phyloP scores from a whole-genome alignment of 35 echinoderm and acorn worm species.

The Stichopus chloronotus region DNA sequence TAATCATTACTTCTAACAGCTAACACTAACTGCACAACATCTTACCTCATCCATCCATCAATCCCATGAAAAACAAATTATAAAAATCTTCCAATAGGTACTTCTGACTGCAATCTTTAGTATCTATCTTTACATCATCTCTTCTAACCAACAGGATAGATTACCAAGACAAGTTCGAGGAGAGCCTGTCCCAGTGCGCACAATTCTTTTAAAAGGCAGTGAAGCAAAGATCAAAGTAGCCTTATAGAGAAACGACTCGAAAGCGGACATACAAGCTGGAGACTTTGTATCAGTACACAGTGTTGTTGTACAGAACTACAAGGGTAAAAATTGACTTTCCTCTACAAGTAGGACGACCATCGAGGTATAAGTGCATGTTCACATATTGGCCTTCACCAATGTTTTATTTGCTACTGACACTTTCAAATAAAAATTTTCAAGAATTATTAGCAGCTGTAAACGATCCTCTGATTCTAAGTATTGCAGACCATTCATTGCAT shows the following conservation, averaged over 20 bases:
- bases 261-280: background rate
- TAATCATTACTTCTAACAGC: too few relatives aligned
- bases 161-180: conserved; percentile 12
- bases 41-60: too few relatives aligned
- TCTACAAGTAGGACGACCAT: conserved; percentile 17
- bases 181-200: background rate
- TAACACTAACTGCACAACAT: too few relatives aligned
- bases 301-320: background rate
- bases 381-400: background rate
- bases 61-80: too few relatives aligned
- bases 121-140: too few relatives aligned
- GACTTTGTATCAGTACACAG: background rate
- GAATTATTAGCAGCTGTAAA: too few relatives aligned
- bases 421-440: too few relatives aligned
- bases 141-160: background rate
- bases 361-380: background rate
- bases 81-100: too few relatives aligned
- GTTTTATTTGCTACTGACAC: too few relatives aligned
- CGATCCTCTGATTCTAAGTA: too few relatives aligned
- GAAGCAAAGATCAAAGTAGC: background rate
- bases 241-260: background rate
- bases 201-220: background rate
- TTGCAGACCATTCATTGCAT: too few relatives aligned
- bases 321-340: background rate
- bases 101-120: too few relatives aligned